phyloP scores from a whole-genome alignment of 2,113 vertebrate species.

The Hystrix cristata region DNA sequence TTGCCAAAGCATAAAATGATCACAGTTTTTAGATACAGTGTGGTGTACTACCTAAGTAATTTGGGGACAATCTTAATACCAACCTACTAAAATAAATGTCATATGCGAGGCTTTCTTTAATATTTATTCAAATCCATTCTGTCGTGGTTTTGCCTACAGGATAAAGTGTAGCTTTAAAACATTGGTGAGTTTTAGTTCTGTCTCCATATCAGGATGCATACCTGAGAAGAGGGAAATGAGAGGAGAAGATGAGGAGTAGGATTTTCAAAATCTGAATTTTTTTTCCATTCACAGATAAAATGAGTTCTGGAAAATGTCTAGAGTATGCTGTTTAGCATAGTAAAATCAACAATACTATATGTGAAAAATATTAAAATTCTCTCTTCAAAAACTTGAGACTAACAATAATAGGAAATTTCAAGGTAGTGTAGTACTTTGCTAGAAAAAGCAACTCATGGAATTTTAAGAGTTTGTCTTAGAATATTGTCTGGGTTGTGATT shows the following conservation, averaged over 20 bases:
- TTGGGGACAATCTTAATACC: neutral
- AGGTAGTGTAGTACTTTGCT: neutral
- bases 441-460: neutral
- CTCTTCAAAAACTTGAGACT: neutral
- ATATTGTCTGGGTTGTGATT: neutral
- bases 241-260: neutral
- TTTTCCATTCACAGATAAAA: neutral
- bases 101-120: neutral
- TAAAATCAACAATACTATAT: neutral
- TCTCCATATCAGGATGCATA: neutral
- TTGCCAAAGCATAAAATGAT: neutral
- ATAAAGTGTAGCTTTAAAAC: neutral
- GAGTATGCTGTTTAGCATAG: conserved; percentile 8
- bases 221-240: neutral
- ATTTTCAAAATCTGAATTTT: conserved; percentile 44
- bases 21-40: neutral
- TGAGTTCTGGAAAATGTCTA: neutral
- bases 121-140: neutral
- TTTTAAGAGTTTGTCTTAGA: neutral
- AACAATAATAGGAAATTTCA: conserved; percentile 30
- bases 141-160: neutral
- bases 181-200: neutral
- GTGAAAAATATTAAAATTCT: conserved; percentile 7
- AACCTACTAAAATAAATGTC: neutral
- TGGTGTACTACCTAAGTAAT: neutral